phyloP scores from a whole-genome alignment of 2,113 vertebrate genomes.

The Trematomus loennbergii region DNA sequence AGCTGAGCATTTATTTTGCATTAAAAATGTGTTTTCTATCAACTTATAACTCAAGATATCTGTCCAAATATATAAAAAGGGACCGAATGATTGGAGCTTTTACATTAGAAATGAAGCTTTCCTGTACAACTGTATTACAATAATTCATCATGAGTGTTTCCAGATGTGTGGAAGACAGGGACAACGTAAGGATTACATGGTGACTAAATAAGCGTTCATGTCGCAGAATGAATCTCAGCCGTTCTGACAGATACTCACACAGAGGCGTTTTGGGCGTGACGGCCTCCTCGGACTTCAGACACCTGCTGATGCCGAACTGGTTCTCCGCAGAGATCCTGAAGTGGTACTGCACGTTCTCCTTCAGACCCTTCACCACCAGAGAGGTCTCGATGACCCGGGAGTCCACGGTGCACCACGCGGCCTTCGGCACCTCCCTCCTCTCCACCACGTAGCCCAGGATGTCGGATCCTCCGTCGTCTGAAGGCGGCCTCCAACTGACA shows the following conservation, averaged over 20 bases:
- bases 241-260: constrained; percentile 85
- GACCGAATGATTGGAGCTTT: no score
- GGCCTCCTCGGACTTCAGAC: constrained; percentile 95
- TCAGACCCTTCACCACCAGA: constrained; percentile 95
- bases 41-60: no score
- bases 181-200: no score
- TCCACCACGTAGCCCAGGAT: constrained; percentile 95
- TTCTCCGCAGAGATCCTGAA: constrained; percentile 97
- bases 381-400: constrained; percentile 93
- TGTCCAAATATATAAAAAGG: no score
- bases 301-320: constrained; percentile 94
- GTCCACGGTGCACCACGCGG: constrained; percentile 97
- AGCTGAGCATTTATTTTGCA: no score
- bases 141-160: no score
- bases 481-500: constrained; percentile 96
- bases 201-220: no score
- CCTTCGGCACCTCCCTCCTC: constrained; percentile 95
- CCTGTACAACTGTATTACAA: no score
- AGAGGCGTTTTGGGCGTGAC: constrained; percentile 95
- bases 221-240: no score
- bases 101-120: no score
- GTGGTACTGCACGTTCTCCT: constrained; percentile 98
- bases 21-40: no score
- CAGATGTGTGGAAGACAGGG: no score
- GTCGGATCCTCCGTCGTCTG: constrained; percentile 95